These are phyloP conservation scores for Sepioteuthis lessoniana DNA, from an alignment of 2,888 invertebrate species.

Conservation along the genomic window DNA sequence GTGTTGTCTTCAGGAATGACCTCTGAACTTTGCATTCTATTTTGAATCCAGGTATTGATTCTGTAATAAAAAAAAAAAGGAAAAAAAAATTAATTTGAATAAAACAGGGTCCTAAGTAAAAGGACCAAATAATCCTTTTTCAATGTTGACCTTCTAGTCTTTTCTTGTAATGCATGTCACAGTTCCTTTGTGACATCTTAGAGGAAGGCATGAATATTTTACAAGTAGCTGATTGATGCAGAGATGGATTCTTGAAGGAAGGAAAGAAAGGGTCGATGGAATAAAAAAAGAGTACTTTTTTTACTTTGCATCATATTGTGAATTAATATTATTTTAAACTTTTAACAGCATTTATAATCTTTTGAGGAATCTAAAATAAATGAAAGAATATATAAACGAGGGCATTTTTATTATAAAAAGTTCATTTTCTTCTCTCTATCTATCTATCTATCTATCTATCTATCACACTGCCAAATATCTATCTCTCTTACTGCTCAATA, in stretches of 20 bases:
- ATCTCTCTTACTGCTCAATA: too few species aligned
- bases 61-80: neutral
- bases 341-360: too few species aligned
- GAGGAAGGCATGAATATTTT: conserved; percentile 9
- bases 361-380: too few species aligned
- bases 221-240: neutral
- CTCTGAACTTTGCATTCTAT: neutral
- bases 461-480: too few species aligned
- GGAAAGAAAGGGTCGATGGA: neutral
- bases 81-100: neutral
- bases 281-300: neutral
- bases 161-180: neutral
- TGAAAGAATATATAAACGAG: too few species aligned
- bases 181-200: neutral
- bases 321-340: neutral
- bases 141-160: neutral
- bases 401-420: too few species aligned
- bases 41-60: neutral
- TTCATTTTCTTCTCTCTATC: too few species aligned
- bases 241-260: neutral
- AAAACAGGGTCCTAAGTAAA: neutral
- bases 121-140: neutral
- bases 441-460: too few species aligned
- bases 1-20: neutral
- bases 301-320: neutral